These are phyloP conservation scores for Elymnias hypermnestra DNA, from an alignment of 1,140 invertebrate species.

Conservation along the genomic window DNA sequence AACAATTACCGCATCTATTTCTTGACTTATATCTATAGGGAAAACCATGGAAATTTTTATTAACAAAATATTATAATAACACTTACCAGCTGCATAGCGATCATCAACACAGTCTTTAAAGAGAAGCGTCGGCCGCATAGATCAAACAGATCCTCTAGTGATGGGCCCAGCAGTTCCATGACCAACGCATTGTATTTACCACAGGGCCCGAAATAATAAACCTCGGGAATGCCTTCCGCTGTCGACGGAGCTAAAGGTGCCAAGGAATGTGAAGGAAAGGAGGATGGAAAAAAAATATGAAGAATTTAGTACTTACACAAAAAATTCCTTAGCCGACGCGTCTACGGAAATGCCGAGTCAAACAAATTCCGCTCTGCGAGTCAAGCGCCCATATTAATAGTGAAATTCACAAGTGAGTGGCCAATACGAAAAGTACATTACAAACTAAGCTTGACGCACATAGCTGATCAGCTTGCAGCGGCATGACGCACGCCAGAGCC, in stretches of 20 bases:
- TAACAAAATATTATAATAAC: too few relatives aligned
- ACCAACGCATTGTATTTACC: conserved; percentile 99
- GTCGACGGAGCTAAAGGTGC: conserved; percentile 61
- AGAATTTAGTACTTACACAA: conserved; percentile 53
- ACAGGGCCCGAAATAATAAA: conserved; percentile 99
- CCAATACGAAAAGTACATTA: too few relatives aligned
- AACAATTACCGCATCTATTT: too few relatives aligned
- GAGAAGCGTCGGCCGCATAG: conserved; percentile 99
- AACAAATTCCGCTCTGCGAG: background rate
- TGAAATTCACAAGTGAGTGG: too few relatives aligned
- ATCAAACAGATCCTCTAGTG: conserved; percentile 99
- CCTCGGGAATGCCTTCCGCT: conserved; percentile 98
- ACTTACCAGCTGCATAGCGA: conserved; percentile 98
- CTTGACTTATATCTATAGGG: too few relatives aligned
- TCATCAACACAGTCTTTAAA: conserved; percentile 99
- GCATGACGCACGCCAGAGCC: background rate
- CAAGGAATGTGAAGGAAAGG: conserved; percentile 8
- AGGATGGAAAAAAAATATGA: conserved; percentile 24
- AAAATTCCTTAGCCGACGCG: background rate
- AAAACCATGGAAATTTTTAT: too few relatives aligned
- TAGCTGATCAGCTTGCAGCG: background rate
- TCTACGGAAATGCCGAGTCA: background rate
- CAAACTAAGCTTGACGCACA: background rate
- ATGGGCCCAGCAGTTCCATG: conserved; percentile 99
- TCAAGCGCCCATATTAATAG: background rate